Conservation (phyloP, 2,113 vertebrate species). For the Oreochromis spilurus region DNA sequence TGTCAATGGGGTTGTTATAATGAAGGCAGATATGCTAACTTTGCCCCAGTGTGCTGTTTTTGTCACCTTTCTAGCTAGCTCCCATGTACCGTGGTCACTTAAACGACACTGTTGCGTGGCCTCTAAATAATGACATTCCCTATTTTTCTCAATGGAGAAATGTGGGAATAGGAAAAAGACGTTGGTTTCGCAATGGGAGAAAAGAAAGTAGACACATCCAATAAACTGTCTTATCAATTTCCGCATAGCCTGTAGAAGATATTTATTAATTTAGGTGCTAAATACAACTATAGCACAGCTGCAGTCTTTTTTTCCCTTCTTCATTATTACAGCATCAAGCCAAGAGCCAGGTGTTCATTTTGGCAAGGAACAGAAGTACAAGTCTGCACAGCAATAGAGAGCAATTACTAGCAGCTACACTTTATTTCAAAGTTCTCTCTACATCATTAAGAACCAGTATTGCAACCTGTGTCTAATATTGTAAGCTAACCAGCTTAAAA, state of each 20-base stretch:
- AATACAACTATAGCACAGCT: conserved; percentile 45
- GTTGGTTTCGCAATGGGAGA: conserved; percentile 35
- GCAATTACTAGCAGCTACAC: conserved; percentile 52
- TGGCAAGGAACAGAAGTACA: conserved; percentile 40
- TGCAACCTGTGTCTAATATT: conserved; percentile 21
- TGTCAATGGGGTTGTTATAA: background rate
- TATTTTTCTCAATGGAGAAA: conserved; percentile 27
- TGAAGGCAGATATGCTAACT: background rate
- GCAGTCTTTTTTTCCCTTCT: background rate
- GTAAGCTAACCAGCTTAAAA: background rate
- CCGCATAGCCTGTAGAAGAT: conserved; percentile 16
- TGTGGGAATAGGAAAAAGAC: conserved; percentile 16
- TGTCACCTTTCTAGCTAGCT: background rate
- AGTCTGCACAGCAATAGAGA: conserved; percentile 15
- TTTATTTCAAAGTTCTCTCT: conserved; percentile 38
- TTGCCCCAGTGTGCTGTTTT: background rate
- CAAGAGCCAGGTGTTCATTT: conserved; percentile 63
- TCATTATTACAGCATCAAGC: conserved; percentile 43
- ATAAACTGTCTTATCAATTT: conserved; percentile 56
- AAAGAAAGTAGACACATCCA: conserved; percentile 15
- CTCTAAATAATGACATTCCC: background rate
- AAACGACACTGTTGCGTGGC: background rate
- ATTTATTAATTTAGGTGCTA: conserved; percentile 45
- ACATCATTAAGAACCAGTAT: conserved; percentile 30
- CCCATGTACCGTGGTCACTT: background rate